phyloP scores from a whole-genome alignment of 2,888 invertebrate species.

The Orchesellides sinensis region DNA sequence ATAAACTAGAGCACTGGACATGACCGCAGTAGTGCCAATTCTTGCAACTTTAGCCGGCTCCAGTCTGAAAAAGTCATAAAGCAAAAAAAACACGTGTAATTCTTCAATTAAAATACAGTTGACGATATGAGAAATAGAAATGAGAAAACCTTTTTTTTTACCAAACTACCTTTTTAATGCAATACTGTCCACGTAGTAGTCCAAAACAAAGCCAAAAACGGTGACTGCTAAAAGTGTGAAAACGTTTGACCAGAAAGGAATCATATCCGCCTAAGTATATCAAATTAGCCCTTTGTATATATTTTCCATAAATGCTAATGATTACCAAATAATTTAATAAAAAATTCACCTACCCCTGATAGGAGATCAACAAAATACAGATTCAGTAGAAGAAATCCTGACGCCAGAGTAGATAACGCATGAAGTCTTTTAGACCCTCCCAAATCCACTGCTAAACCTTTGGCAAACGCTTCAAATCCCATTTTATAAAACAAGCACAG shows the following conservation, averaged over 20 bases:
- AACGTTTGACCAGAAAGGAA: conserved; percentile 65
- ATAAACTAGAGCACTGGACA: conserved; percentile 64
- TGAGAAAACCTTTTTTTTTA: no score
- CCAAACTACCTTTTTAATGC: conserved; percentile 69
- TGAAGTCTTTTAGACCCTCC: conserved; percentile 79
- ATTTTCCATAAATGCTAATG: not conserved
- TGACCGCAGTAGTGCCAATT: conserved; percentile 62
- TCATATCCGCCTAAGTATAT: conserved; percentile 60
- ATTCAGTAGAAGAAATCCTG: conserved; percentile 77
- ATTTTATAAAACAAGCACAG: conserved; percentile 69
- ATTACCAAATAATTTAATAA: not conserved
- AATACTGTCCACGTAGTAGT: conserved; percentile 65
- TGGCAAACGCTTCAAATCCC: conserved; percentile 71
- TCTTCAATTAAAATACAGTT: no score
- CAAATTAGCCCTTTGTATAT: not conserved
- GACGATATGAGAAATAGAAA: no score
- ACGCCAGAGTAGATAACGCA: conserved; percentile 78
- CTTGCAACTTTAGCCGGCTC: conserved; percentile 67
- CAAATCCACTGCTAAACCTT: conserved; percentile 78
- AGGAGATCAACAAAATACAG: conserved; percentile 77
- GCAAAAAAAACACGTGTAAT: not conserved
- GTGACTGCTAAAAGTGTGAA: conserved; percentile 52
- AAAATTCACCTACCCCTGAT: conserved; percentile 76
- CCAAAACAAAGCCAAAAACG: conserved; percentile 66
- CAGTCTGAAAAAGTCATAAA: conserved; percentile 56